Evolutionary conservation across 2,888 invertebrate genomes (phyloP), one percentile per base, ranked within the genome.

Genomic region (Sinotaia quadrata): DNA sequence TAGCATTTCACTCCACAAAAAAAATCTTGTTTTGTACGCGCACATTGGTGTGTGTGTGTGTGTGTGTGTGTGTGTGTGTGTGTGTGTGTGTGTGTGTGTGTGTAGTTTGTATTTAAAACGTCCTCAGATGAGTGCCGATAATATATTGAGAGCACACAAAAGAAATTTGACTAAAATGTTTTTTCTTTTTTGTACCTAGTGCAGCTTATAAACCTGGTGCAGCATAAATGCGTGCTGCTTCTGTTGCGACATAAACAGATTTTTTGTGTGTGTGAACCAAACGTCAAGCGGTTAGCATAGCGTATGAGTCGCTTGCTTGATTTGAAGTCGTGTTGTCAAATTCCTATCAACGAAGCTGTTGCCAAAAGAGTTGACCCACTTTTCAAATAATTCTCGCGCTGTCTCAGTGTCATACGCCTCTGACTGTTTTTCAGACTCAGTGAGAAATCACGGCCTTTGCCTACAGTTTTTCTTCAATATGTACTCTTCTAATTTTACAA

Each of bases 21-120:
- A 12, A 15, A 41, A 12, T 12, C 41, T 41, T 15, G 15, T 12
- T 15, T 41, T 12, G 15, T 41, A 12, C n/a, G n/a, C n/a, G n/a
- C n/a, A n/a, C n/a, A n/a, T n/a, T n/a, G n/a, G n/a, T n/a, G n/a
- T n/a, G n/a, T 12, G 10, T 41, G 49, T 49, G 49, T 49, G 49
- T 49, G 49, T 21, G n/a, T 7, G 49, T 49, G 18, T 49, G 49
- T 49, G 18, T 49, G 49, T 49, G 49, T 49, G 5, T 49, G 49
- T 49, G 10, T 41, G 10, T 41, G 15, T 41, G 15, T 12, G 15
- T 41, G 41, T 41, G 10, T 12, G 41, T 12, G 41, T 41, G 41
- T 10, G 10, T 10, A 10, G 15, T 41, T 41, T 41, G 41, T 18
- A 12, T 18, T 41, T 12, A 12, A 15, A 10, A 15, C 10, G 41